Evolutionary conservation across 2,888 invertebrate genomes (phyloP).

Genomic region (Galerucella pusilla): DNA sequence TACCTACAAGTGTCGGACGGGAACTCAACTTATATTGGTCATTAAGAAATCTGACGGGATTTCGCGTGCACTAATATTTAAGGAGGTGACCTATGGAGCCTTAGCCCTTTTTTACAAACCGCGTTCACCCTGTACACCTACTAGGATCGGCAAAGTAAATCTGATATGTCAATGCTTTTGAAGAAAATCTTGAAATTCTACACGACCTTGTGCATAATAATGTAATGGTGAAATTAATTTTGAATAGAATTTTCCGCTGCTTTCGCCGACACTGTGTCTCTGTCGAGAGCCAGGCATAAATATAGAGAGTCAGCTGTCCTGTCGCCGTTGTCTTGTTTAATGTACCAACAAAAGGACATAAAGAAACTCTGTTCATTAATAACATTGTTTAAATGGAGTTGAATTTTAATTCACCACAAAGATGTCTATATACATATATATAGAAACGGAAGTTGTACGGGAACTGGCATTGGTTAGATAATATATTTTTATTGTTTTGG

Average conservation of each 20-base stretch:
- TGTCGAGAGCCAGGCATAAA: constrained; percentile 27
- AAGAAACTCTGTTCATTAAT: constrained; percentile 42
- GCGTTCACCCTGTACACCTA: no score
- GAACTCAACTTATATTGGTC: no score
- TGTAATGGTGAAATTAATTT: no score
- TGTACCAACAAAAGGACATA: constrained; percentile 40
- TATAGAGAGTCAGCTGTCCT: constrained; percentile 40
- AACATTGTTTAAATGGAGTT: constrained; percentile 41
- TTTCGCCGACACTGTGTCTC: constrained; percentile 9
- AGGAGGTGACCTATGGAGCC: no score
- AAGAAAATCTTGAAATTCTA: no score
- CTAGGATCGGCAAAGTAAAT: no score
- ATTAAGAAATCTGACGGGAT: no score
- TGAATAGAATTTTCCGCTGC: background rate
- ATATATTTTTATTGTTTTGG: constrained; percentile 24
- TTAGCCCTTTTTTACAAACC: no score
- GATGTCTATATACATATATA: constrained; percentile 26
- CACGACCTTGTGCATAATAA: no score
- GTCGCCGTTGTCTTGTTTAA: constrained; percentile 33
- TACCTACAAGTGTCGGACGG: no score
- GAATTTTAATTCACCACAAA: constrained; percentile 39
- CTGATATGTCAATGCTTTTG: no score
- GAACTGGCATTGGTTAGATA: constrained; percentile 20
- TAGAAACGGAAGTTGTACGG: constrained; percentile 33
- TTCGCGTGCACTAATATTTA: no score